Conservation (phyloP, 2,797 vertebrate genomes). For the Neomorphus geoffroyi region DNA sequence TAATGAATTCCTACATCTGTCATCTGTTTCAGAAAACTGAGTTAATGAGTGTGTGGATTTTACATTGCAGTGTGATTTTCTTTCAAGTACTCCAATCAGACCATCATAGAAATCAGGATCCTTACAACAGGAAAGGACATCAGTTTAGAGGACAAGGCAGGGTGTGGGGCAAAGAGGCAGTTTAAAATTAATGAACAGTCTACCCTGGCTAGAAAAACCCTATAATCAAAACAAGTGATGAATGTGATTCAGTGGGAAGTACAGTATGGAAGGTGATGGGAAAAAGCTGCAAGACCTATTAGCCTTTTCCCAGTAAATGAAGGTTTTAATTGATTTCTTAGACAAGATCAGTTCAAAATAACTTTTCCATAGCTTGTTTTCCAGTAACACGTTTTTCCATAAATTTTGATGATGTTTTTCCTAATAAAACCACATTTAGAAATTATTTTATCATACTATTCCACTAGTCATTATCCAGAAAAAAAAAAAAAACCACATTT, state of each 20-base stretch:
- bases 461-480: background rate
- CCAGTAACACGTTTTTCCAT: background rate
- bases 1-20: background rate
- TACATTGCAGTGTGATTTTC: background rate
- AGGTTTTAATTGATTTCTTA: background rate
- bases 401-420: background rate
- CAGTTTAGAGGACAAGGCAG: background rate
- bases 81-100: background rate
- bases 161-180: accelerated
- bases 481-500: background rate
- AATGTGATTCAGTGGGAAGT: background rate
- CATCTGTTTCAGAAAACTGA: background rate
- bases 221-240: background rate
- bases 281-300: background rate
- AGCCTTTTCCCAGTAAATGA: background rate
- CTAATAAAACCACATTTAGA: background rate
- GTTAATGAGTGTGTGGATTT: background rate
- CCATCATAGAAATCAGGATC: background rate
- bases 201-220: background rate
- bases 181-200: background rate
- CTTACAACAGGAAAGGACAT: background rate
- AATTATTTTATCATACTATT: background rate
- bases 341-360: background rate
- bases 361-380: too few species aligned
- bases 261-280: background rate